Evolutionary conservation across 2,113 vertebrate genomes (phyloP), one percentile per base, ranked within the genome.

Genomic region (Pimephales promelas): DNA sequence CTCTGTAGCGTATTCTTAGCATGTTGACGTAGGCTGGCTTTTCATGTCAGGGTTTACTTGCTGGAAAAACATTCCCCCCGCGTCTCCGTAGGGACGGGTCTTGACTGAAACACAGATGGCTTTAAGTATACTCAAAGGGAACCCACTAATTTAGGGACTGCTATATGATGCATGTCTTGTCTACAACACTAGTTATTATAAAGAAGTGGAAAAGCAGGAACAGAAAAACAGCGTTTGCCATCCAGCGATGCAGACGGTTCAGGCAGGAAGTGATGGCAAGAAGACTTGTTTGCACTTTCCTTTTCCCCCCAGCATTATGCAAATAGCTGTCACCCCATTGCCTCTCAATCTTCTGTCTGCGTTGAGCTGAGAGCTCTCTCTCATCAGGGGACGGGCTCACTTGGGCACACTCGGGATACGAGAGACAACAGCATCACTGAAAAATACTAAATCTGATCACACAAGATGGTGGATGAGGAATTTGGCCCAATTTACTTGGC

Each of bases 271-370:
- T 88, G 31, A 84, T 49, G 81, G 72, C 36, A 73, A 77, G 70
- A 64, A 66, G 26, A 84, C 87, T 88, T 90, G 86, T 91, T 91
- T 88, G 43, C 79, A 84, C 84, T 76, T 89, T 90, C 88, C 47
- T 89, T 79, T 77, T 64, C 18, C 90, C 88, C 87, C 75, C 36
- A 88, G 88, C 85, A 22, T 85, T 91, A 93, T 91, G 88, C 90
- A 90, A 92, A 92, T 87, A 83, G 85, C 86, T 88, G 80, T 91
- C 88, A 91, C 89, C 86, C 79, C 87, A 74, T 43, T 81, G 76
- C 76, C 83, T 88, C 85, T 76, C 78, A 89, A 89, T 49, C 82
- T 91, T 88, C 82, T 86, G 89, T 87, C 82, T 24, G 82, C 84
- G 87, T 77, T 81, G 77, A 90, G 87, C 89, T 52, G 79, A 83